Percentiles rank a stretch among this genome's conserved stretches.
phyloP scores from a whole-genome alignment of 2,113 vertebrate species.

The Hippocampus zosterae region DNA sequence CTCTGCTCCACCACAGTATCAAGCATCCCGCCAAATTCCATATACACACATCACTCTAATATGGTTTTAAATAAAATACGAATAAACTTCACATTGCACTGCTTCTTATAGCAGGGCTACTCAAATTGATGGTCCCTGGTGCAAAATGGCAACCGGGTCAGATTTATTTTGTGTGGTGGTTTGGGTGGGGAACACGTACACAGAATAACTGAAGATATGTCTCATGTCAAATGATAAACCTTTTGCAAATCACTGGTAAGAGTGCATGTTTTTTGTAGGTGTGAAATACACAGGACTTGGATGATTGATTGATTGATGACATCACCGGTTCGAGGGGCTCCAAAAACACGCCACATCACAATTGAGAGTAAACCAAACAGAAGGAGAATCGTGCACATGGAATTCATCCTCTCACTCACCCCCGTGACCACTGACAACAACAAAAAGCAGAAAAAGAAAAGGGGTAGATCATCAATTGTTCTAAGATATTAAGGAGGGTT shows the following conservation, averaged over 20 bases:
- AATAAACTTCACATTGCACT: not conserved
- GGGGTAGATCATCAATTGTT: constrained; percentile 2
- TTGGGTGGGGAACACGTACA: constrained; percentile 55
- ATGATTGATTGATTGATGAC: not conserved
- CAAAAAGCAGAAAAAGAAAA: constrained; percentile 23
- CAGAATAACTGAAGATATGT: constrained; percentile 56
- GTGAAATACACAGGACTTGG: not conserved
- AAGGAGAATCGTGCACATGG: constrained; percentile 1
- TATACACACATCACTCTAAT: constrained; percentile 24
- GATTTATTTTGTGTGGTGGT: not conserved
- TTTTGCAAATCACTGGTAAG: constrained; percentile 20
- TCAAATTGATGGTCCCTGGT: not conserved
- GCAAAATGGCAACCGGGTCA: not conserved
- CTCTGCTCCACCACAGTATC: constrained; percentile 37
- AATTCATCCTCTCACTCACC: constrained; percentile 53
- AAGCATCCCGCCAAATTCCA: constrained; percentile 41
- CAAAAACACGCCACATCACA: constrained; percentile 51
- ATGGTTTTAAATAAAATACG: not conserved
- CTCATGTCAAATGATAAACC: constrained; percentile 42
- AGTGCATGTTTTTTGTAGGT: not conserved
- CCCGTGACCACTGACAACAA: constrained; percentile 65
- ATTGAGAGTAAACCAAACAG: constrained; percentile 4
- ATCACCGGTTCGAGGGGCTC: constrained; percentile 5
- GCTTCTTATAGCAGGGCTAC: not conserved
- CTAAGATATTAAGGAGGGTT: not conserved